Conservation (phyloP, 2,797 vertebrate species). For the Luscinia megarhynchos region DNA sequence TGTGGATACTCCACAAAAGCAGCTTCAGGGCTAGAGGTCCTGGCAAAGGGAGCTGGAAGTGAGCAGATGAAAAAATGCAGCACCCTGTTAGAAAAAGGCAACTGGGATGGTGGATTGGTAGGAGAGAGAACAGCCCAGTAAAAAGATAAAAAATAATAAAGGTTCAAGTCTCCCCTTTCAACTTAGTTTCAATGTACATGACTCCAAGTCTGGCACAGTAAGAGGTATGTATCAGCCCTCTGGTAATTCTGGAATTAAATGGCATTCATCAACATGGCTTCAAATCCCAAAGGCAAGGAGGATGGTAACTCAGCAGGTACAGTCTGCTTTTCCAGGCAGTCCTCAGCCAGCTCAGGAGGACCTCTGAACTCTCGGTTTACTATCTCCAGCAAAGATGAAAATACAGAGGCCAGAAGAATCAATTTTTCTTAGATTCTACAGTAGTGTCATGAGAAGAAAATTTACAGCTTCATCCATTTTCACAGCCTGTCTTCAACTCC, state of each 20-base stretch:
- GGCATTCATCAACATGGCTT: neutral
- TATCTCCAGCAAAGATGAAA: neutral
- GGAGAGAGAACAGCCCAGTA: neutral
- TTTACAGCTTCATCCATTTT: neutral
- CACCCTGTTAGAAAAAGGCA: neutral
- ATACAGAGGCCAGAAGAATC: neutral
- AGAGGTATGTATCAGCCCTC: neutral
- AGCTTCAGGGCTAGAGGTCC: neutral
- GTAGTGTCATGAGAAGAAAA: neutral
- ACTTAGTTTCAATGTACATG: neutral
- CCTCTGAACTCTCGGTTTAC: neutral
- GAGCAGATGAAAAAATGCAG: neutral
- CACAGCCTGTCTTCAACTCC: neutral
- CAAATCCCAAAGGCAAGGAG: neutral
- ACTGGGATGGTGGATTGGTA: neutral
- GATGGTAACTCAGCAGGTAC: neutral
- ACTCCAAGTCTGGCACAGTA: neutral
- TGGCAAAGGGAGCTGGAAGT: neutral
- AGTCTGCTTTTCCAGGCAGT: neutral
- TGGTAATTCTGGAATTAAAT: neutral
- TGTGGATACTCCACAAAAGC: neutral
- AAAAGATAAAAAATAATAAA: neutral
- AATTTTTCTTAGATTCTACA: neutral
- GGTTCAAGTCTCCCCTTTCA: neutral
- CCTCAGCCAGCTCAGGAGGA: neutral